Conservation (phyloP, 2,888 invertebrate species). For the Melanotus villosus region DNA sequence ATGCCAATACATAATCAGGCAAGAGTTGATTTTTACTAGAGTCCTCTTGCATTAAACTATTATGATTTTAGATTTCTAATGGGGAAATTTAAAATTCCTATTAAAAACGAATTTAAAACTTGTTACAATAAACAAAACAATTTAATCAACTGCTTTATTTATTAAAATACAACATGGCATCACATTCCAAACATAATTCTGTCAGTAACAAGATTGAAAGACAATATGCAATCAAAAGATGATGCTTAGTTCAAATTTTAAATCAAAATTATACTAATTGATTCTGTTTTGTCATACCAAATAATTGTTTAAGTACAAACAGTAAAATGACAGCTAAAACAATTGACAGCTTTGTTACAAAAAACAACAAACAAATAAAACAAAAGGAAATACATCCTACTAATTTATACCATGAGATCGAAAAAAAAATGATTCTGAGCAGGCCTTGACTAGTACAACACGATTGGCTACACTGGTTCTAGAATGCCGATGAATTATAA, state of each 20-base stretch:
- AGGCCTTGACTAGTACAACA: too few species aligned
- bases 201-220: not conserved
- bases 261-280: not conserved
- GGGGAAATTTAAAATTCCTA: too few species aligned
- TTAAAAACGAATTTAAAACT: too few species aligned
- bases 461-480: not conserved
- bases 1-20: too few species aligned
- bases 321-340: not conserved
- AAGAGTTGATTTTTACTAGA: too few species aligned
- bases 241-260: not conserved
- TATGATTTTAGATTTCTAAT: too few species aligned
- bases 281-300: not conserved
- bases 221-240: not conserved
- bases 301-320: not conserved
- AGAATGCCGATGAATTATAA: too few species aligned
- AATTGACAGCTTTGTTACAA: not conserved
- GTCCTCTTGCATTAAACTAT: too few species aligned
- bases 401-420: too few species aligned
- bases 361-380: not conserved
- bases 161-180: conserved; percentile 12
- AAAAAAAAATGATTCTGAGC: too few species aligned
- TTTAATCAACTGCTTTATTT: conserved; percentile 9
- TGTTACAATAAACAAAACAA: too few species aligned
- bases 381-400: not conserved
- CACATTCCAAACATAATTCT: conserved; percentile 6